Conservation (phyloP, 1,140 invertebrate species). For the Drosophila serrata region DNA sequence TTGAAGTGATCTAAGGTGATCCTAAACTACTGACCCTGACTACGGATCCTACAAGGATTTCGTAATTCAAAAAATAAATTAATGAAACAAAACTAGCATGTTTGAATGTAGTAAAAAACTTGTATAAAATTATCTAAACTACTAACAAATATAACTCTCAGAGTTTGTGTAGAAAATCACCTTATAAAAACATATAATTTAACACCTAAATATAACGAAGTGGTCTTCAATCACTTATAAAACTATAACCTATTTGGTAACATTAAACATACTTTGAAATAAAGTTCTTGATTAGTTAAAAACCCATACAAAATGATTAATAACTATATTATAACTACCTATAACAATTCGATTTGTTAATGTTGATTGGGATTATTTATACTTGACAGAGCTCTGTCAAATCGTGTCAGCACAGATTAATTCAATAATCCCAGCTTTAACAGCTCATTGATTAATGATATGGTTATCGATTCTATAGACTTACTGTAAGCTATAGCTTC, state of each 20-base stretch:
- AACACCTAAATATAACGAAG: too few relatives aligned
- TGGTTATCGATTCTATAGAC: constrained; percentile 4
- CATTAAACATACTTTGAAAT: neutral
- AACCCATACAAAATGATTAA: neutral
- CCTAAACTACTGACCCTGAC: too few relatives aligned
- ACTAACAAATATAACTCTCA: too few relatives aligned
- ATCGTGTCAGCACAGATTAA: constrained; percentile 1
- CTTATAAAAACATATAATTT: neutral
- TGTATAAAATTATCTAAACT: neutral
- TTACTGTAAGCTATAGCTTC: neutral
- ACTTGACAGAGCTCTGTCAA: neutral
- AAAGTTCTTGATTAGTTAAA: neutral
- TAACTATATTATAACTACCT: neutral
- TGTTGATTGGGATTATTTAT: neutral
- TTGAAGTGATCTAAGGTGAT: neutral
- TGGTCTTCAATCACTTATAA: too few relatives aligned
- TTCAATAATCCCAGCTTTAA: neutral
- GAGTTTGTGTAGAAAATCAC: neutral
- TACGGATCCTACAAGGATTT: too few relatives aligned
- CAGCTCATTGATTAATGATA: neutral
- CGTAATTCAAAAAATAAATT: too few relatives aligned
- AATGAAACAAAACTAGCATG: too few relatives aligned
- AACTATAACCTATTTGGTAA: neutral
- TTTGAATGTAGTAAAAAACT: neutral
- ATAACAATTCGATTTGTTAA: neutral